phyloP scores from a whole-genome alignment of 2,888 invertebrate genomes.

The Spicauda simplicius region DNA sequence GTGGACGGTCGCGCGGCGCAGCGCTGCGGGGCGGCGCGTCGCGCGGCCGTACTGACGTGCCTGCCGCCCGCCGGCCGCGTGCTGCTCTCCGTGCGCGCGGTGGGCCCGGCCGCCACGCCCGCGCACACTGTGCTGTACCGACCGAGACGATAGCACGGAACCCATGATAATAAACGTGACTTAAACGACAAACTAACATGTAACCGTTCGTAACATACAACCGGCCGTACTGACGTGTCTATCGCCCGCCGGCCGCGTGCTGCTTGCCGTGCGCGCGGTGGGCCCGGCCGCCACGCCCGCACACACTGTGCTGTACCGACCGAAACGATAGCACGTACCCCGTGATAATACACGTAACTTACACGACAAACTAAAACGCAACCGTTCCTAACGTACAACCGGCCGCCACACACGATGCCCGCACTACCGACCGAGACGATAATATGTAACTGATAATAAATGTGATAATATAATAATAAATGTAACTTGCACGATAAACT shows the following conservation, averaged over 20 bases:
- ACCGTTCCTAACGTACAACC: too few species aligned
- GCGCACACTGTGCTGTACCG: background rate
- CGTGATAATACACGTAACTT: too few species aligned
- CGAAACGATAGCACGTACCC: background rate
- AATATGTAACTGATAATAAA: background rate
- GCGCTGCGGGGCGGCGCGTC: conserved; percentile 36
- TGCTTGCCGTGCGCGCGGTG: conserved; percentile 56
- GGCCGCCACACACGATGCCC: conserved; percentile 42
- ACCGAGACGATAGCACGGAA: background rate
- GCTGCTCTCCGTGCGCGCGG: conserved; percentile 56
- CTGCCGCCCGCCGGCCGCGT: conserved; percentile 54
- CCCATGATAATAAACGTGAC: background rate
- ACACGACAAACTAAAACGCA: too few species aligned
- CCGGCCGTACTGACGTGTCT: conserved; percentile 61
- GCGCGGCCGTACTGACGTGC: conserved; percentile 59
- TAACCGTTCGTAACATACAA: too few species aligned
- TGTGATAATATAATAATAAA: too few species aligned
- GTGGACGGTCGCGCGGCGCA: conserved; percentile 60
- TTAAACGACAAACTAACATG: too few species aligned
- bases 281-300: background rate
- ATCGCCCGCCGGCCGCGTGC: conserved; percentile 52
- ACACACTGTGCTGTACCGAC: background rate
- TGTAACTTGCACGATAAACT: too few species aligned
- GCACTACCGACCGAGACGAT: background rate
- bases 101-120: background rate